Evolutionary conservation across 2,888 invertebrate genomes (phyloP).

Genomic region (Harpagoxenus sublaevis): DNA sequence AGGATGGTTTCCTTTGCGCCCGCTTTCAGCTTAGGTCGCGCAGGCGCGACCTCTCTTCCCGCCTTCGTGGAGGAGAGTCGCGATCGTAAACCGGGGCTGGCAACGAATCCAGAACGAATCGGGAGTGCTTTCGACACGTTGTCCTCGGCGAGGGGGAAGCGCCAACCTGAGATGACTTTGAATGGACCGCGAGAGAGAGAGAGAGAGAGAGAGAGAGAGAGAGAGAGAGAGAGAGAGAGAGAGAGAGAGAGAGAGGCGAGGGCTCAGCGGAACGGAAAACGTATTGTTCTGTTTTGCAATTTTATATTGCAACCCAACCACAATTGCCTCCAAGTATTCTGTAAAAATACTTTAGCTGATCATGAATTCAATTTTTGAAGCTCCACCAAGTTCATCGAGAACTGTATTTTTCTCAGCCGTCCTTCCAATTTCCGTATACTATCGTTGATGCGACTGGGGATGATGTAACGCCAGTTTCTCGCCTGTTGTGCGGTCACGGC

Average conservation of each 20-base stretch:
- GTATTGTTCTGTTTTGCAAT: not conserved
- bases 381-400: not conserved
- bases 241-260: not conserved
- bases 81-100: constrained; percentile 58
- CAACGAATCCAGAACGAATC: constrained; percentile 73
- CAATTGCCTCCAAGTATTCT: not conserved
- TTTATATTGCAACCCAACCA: not conserved
- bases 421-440: not conserved
- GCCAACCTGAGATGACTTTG: not conserved
- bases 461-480: constrained; percentile 60
- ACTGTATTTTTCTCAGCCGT: not conserved
- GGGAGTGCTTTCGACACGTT: constrained; percentile 60
- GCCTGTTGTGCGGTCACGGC: constrained; percentile 24
- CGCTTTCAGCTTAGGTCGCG: constrained; percentile 69
- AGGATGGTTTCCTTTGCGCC: constrained; percentile 56
- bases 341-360: not conserved
- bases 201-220: not conserved
- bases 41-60: constrained; percentile 66
- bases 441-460: not conserved
- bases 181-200: not conserved
- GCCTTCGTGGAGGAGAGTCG: constrained; percentile 53
- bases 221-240: not conserved
- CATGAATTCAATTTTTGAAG: not conserved
- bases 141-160: constrained; percentile 36
- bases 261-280: not conserved